These are phyloP conservation scores for Torymus tubicola DNA, from an alignment of 2,888 invertebrate genomes.

Conservation along the genomic window DNA sequence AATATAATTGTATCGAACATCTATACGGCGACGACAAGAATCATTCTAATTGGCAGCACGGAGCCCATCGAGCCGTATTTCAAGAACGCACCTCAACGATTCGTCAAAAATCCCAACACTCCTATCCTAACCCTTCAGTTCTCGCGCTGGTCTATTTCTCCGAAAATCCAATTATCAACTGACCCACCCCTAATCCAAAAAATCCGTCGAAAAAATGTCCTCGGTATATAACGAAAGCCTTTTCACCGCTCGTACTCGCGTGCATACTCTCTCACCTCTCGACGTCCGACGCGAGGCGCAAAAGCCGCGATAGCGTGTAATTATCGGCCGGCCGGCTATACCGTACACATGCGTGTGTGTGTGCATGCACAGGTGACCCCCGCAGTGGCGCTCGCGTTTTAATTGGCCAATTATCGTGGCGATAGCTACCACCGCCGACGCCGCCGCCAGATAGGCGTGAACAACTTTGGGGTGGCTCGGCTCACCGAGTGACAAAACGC, in stretches of 20 bases:
- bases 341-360: too few relatives aligned
- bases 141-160: too few relatives aligned
- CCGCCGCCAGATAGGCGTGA: constrained; percentile 74
- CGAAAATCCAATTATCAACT: too few relatives aligned
- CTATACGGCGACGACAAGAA: constrained; percentile 16
- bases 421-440: constrained; percentile 64
- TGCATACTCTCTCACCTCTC: neutral
- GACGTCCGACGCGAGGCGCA: neutral
- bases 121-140: too few relatives aligned
- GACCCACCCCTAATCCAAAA: too few relatives aligned
- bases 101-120: too few relatives aligned
- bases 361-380: constrained; percentile 37
- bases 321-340: constrained; percentile 72
- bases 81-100: too few relatives aligned
- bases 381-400: constrained; percentile 67
- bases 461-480: constrained; percentile 71
- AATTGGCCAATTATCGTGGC: constrained; percentile 76
- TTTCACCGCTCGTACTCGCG: neutral
- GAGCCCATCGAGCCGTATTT: too few relatives aligned
- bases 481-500: constrained; percentile 70
- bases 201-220: too few relatives aligned
- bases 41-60: too few relatives aligned
- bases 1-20: too few relatives aligned
- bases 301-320: constrained; percentile 68
- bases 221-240: constrained; percentile 16